A percentile compares a stretch with the other conserved stretches of the same genome.
These are phyloP conservation scores for Antheraea yamamai DNA, from an alignment of 2,888 invertebrate genomes.

Conservation along the genomic window DNA sequence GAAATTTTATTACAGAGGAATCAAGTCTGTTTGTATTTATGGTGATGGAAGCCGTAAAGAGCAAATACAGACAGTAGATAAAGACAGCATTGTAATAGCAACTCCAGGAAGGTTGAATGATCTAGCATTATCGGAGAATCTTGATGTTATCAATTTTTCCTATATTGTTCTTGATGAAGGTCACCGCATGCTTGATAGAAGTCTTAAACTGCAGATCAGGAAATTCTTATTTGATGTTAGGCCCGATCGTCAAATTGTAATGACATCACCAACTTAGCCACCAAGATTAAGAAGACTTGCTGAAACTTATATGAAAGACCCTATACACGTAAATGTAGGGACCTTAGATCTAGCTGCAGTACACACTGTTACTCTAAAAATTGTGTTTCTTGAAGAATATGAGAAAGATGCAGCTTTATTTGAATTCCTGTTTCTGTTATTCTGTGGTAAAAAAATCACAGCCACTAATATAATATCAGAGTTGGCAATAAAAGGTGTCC, in stretches of 20 bases:
- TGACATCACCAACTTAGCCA: constrained; percentile 99
- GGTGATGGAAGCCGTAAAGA: constrained; percentile 92
- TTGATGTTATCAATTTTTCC: constrained; percentile 90
- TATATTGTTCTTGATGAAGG: constrained; percentile 97
- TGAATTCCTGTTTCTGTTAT: constrained; percentile 91
- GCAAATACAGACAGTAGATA: constrained; percentile 87
- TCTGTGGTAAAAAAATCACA: constrained; percentile 92
- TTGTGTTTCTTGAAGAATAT: constrained; percentile 87
- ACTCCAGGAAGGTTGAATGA: constrained; percentile 97
- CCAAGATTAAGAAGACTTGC: constrained; percentile 92
- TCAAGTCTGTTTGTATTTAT: constrained; percentile 94
- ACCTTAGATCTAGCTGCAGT: constrained; percentile 94
- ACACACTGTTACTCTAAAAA: constrained; percentile 91
- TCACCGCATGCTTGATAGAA: constrained; percentile 93
- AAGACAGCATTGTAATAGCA: constrained; percentile 97
- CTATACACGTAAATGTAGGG: constrained; percentile 95
- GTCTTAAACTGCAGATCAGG: constrained; percentile 94
- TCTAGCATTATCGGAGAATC: constrained; percentile 86
- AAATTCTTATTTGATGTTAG: constrained; percentile 90
- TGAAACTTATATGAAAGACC: constrained; percentile 92
- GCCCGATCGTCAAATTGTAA: constrained; percentile 96
- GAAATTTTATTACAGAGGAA: constrained; percentile 94
- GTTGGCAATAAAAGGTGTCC: constrained; percentile 85
- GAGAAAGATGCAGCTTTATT: constrained; percentile 85
- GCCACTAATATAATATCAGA: constrained; percentile 93